phyloP scores from a whole-genome alignment of 2,113 vertebrate species.

The Podarcis muralis region DNA sequence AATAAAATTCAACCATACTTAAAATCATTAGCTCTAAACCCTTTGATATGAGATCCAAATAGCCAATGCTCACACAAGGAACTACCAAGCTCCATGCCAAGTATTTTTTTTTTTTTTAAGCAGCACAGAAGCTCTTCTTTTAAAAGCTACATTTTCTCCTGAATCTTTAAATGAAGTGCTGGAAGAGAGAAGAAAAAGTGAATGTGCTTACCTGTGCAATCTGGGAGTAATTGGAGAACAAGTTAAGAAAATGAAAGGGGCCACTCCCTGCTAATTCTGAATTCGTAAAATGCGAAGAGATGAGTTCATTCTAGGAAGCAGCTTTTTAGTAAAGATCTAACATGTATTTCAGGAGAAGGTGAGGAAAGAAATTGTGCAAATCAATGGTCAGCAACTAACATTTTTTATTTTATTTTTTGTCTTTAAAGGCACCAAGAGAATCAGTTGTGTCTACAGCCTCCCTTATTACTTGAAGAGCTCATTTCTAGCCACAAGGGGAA shows the following conservation, averaged over 20 bases:
- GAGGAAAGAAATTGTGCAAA: not conserved
- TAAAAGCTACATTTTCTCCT: slow-evolving; percentile 62
- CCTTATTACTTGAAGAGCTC: not conserved
- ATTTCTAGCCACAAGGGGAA: not conserved
- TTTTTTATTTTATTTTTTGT: not conserved
- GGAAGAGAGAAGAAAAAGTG: slow-evolving; percentile 15
- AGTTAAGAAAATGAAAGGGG: slow-evolving; percentile 25
- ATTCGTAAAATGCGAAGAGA: slow-evolving; percentile 38
- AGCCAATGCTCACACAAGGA: slow-evolving; percentile 61
- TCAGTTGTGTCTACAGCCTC: not conserved
- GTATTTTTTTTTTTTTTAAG: slow-evolving; percentile 33
- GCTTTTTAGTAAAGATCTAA: not conserved
- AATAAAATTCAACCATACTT: slow-evolving; percentile 82
- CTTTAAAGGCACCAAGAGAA: not conserved
- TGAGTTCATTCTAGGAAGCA: slow-evolving; percentile 34
- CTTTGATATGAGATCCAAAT: slow-evolving; percentile 82
- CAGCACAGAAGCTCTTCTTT: slow-evolving; percentile 47
- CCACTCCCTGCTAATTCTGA: slow-evolving; percentile 12
- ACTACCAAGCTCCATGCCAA: slow-evolving; percentile 62
- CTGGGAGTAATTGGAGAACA: not conserved
- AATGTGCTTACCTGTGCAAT: not conserved
- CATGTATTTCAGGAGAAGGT: slow-evolving; percentile 25
- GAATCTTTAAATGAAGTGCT: slow-evolving; percentile 46
- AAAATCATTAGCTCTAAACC: slow-evolving; percentile 84
- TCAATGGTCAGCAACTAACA: not conserved